Evolutionary conservation across 2,113 vertebrate species (phyloP), one percentile per base, ranked within the genome.

Genomic region (Tachysurus vachellii): DNA sequence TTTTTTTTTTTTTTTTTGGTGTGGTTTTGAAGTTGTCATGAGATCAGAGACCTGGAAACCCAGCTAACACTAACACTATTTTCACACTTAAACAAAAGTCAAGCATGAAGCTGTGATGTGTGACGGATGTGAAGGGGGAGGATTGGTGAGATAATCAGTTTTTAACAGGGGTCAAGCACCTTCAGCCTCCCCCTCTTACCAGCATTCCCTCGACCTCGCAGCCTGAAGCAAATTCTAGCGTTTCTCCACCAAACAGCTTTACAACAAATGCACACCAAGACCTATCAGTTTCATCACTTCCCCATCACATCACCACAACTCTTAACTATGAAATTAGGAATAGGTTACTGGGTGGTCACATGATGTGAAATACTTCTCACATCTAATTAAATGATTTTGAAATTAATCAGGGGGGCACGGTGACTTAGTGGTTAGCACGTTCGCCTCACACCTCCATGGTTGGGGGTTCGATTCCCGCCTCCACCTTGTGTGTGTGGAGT

Each of bases 81-180:
- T 0, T 87, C 36, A 82, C 64, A 88, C 59, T 81, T 82, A 86
- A 92, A 92, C 90, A 92, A 92, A 88, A 61, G 90, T 82, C 84
- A 77, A 85, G 88, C 79, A 66, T 88, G 86, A 59, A 16, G 44
- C 26, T 71, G 82, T 54, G 31, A 50, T 54, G 47, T 85, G 61
- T 50, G 64, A 56, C 68, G 85, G 53, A 47, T 59, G 77, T 85
- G 89, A 47, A 71, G 90, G 89, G 88, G 76, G n/a, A 91, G 90
- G 89, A 86, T 76, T 54, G 88, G 66, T 89, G 89, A 85, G 57
- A 88, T 76, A 9, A 50, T 90, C 85, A 3, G 84, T 61, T 85
- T 87, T 82, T 86, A 87, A 75, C 53, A 57, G 85, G 88, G 79
- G 87, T 85, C 85, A 73, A 80, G 64, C 57, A 82, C 84, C 89